Evolutionary conservation across 2,797 vertebrate species (phyloP).

Genomic region (Enteromius unitaeniatus): DNA sequence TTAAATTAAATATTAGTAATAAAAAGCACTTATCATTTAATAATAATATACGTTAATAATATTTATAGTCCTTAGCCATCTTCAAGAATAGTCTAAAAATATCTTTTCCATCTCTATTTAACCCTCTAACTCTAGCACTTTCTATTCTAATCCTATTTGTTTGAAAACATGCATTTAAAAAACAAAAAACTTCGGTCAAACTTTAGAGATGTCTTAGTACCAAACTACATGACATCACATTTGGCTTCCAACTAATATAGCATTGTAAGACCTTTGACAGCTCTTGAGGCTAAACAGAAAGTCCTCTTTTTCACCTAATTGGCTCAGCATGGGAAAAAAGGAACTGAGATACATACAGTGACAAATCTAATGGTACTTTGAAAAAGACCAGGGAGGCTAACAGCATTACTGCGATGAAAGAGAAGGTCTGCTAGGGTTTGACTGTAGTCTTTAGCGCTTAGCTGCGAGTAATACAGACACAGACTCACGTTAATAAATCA

Average conservation of each 20-base stretch:
- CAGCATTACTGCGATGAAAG: constrained; percentile 30
- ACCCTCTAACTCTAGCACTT: too few relatives aligned
- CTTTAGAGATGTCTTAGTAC: not conserved
- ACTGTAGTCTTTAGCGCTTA: not conserved
- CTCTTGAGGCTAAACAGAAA: constrained; percentile 5
- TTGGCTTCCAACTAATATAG: not conserved
- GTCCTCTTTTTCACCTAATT: constrained; percentile 12
- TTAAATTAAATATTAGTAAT: too few relatives aligned
- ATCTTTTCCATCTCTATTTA: too few relatives aligned
- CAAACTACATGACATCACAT: not conserved
- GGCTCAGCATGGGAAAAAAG: constrained; percentile 26
- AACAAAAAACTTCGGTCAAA: not conserved
- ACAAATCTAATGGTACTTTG: constrained; percentile 13
- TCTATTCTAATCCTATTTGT: too few relatives aligned
- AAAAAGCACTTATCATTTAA: too few relatives aligned
- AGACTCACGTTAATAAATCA: not conserved
- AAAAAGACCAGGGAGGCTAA: constrained; percentile 9
- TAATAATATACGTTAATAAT: too few relatives aligned
- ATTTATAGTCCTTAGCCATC: too few relatives aligned
- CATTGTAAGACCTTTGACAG: not conserved
- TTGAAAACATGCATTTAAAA: too few relatives aligned
- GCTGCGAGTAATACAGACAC: not conserved
- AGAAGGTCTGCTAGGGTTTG: not conserved
- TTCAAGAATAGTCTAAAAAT: too few relatives aligned
- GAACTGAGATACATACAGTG: not conserved